Base-by-base conservation (phyloP, 2,113 vertebrate genomes). In the Pogonocichla stellata region DNA sequence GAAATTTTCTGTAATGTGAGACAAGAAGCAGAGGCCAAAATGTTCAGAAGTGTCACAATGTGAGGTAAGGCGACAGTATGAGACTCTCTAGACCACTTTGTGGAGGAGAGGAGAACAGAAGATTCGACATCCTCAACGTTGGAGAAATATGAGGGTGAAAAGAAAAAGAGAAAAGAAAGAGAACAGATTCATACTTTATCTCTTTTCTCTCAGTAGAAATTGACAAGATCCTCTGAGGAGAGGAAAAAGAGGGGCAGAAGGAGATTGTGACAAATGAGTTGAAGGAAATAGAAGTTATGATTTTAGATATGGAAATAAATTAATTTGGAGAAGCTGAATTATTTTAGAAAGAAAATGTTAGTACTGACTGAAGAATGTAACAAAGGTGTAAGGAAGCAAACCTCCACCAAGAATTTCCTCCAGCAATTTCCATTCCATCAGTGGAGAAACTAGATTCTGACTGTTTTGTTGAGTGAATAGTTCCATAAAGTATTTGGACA, bases 231-330 rank as follows among this genome's bases (percentile, higher is more conserved):
- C 33, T 83, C 58, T 28, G 26, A 84, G 23, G 19, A 94, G 10
- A 66, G 28, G 29, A 78, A 90, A 81, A 85, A 71, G 26, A 31
- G 38, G 26, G 29, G 51, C 33, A 95, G 77, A 77, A 80, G 60
- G 42, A 93, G 12, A 15, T 57, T 73, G 42, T 87, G 74, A 90
- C 0, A 0, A 90, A 84, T 74, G 29, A 85, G 26, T 38, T 50
- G 61, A 92, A 93, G 60, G 84, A 92, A 87, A 87, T 42, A 92
- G 22, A 85, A 92, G 19, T 51, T 81, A 56, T 69, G 65, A 34
- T 81, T 89, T 92, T 88, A 82, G 56, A 88, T 74, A 86, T n/a
- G 51, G n/a, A 85, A 95, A 92, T 72, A 26, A 85, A 85, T 96
- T 92, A 79, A 85, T 91, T 71, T 75, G 29, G 33, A 85, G 36